These are phyloP conservation scores for Macrocentrus cingulum DNA, from an alignment of 1,140 invertebrate genomes.

Conservation along the genomic window DNA sequence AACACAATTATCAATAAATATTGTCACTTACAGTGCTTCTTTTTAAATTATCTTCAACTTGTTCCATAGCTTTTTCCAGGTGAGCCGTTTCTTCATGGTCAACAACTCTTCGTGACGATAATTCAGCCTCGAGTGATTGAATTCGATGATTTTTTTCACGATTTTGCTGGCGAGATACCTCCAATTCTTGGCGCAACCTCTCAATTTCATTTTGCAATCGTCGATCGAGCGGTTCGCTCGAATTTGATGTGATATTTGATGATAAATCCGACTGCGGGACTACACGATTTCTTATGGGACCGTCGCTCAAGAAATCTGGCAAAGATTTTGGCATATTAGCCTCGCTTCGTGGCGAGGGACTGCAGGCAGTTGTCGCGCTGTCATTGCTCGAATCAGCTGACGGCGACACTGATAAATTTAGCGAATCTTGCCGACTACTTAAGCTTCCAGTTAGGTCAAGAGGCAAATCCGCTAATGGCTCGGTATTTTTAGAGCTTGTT, in stretches of 20 bases:
- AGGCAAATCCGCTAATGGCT: conserved; percentile 35
- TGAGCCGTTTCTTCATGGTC: conserved; percentile 60
- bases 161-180: conserved; percentile 58
- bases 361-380: conserved; percentile 25
- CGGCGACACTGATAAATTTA: conserved; percentile 45
- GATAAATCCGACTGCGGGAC: conserved; percentile 56
- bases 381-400: conserved; percentile 33
- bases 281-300: conserved; percentile 63
- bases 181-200: conserved; percentile 61
- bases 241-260: conserved; percentile 44
- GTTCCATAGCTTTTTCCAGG: conserved; percentile 61
- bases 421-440: conserved; percentile 36
- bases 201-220: conserved; percentile 62
- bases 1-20: conserved; percentile 9
- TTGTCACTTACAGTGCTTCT: conserved; percentile 58
- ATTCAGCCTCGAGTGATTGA: conserved; percentile 60
- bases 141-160: conserved; percentile 56
- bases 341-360: conserved; percentile 31
- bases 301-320: conserved; percentile 74
- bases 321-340: conserved; percentile 64
- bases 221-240: conserved; percentile 46
- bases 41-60: conserved; percentile 64
- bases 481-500: conserved; percentile 35
- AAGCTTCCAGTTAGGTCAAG: conserved; percentile 48
- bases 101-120: conserved; percentile 55